phyloP scores from a whole-genome alignment of 1,140 invertebrate species.

The Diachasma alloeum region DNA sequence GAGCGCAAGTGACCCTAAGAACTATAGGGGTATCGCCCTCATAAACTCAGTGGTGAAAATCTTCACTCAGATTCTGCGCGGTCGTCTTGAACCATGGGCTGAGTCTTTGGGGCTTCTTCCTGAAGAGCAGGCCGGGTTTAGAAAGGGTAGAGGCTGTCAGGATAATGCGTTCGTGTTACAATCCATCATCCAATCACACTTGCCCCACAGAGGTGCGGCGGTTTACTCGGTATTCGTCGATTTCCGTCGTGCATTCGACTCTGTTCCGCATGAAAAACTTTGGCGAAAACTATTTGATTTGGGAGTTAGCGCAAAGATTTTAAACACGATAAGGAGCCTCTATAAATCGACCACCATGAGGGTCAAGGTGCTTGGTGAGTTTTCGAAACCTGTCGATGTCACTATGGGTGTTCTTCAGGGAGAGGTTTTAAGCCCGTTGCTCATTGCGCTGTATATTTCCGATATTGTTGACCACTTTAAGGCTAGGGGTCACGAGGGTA shows the following conservation, averaged over 20 bases:
- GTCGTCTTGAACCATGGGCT: neutral
- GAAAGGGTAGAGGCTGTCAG: constrained; percentile 1
- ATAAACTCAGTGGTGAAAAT: neutral
- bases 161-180: neutral
- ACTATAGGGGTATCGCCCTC: neutral
- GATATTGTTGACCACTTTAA: neutral
- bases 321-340: neutral
- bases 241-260: neutral
- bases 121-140: too few relatives aligned
- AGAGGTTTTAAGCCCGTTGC: too few relatives aligned
- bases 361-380: neutral
- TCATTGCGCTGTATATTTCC: neutral
- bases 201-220: neutral
- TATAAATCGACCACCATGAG: neutral
- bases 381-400: neutral
- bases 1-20: neutral
- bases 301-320: neutral
- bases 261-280: too few relatives aligned
- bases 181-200: neutral
- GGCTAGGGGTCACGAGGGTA: neutral
- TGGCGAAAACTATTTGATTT: neutral
- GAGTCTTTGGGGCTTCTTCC: neutral
- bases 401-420: too few relatives aligned
- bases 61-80: neutral
- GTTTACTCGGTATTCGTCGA: neutral